Evolutionary conservation across 1,140 invertebrate species (phyloP).

Genomic region (Drosophila insularis): DNA sequence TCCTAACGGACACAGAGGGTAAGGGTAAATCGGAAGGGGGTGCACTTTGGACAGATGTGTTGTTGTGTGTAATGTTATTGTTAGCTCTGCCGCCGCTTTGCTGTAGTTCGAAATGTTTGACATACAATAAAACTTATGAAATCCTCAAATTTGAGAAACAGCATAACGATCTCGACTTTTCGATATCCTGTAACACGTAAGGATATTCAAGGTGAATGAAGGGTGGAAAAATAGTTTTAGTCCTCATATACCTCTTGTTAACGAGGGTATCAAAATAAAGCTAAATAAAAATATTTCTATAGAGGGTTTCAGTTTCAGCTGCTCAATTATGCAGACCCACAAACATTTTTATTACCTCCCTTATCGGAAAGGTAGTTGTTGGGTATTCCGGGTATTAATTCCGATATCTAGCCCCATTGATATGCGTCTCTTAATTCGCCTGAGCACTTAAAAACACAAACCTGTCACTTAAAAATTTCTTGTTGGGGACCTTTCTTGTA

Average conservation of each 20-base stretch:
- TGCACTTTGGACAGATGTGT: background rate
- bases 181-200: background rate
- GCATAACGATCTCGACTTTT: background rate
- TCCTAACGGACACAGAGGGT: background rate
- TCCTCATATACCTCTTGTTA: background rate
- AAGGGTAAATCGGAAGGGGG: background rate
- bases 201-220: too few species aligned
- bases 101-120: background rate
- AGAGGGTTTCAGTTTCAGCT: background rate
- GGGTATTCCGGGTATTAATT: background rate
- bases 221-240: background rate
- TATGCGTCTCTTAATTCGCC: too few species aligned
- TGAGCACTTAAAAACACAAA: too few species aligned
- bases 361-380: background rate
- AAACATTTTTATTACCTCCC: background rate
- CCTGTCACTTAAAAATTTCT: too few species aligned
- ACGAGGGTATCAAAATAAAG: background rate
- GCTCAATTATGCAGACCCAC: background rate
- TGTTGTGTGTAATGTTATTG: background rate
- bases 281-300: background rate
- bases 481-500: too few species aligned
- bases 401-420: too few species aligned
- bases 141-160: background rate
- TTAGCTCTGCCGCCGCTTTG: background rate
- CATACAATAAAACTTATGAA: conserved; percentile 9